Conservation (phyloP, 2,113 vertebrate genomes). For the Corvus hawaiiensis region DNA sequence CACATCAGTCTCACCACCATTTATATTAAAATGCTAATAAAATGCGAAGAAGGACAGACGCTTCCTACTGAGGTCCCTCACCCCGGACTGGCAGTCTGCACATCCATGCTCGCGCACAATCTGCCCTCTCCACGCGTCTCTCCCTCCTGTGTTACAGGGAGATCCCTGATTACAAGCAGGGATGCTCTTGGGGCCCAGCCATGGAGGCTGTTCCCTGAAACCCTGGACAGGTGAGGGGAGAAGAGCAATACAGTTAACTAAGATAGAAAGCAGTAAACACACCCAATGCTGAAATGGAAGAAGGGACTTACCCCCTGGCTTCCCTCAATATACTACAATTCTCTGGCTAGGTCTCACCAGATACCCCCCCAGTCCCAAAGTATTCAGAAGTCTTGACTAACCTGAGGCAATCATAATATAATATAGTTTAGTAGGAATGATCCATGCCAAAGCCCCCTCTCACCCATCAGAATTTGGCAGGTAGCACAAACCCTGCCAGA, state of each 20-base stretch:
- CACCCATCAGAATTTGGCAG: not conserved
- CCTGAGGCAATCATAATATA: not conserved
- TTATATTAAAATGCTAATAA: not conserved
- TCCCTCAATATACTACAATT: not conserved
- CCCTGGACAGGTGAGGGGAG: not conserved
- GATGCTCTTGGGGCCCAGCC: not conserved
- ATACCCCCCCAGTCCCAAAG: not conserved
- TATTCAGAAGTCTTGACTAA: not conserved
- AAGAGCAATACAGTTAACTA: not conserved
- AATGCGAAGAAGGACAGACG: not conserved
- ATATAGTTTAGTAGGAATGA: not conserved
- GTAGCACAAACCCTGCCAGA: not conserved
- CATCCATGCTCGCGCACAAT: rapidly evolving
- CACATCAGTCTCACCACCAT: not conserved
- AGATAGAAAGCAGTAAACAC: not conserved
- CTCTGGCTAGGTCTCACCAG: not conserved
- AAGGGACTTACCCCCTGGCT: not conserved
- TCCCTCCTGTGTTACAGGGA: not conserved
- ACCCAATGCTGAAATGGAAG: not conserved
- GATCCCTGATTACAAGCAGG: not conserved
- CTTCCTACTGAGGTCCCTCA: not conserved
- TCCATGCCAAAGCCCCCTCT: not conserved
- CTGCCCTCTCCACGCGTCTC: rapidly evolving
- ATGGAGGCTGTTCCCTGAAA: not conserved
- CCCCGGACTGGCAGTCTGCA: not conserved